These are phyloP conservation scores for Aphidius gifuensis DNA, from an alignment of 1,140 invertebrate species.

Conservation along the genomic window DNA sequence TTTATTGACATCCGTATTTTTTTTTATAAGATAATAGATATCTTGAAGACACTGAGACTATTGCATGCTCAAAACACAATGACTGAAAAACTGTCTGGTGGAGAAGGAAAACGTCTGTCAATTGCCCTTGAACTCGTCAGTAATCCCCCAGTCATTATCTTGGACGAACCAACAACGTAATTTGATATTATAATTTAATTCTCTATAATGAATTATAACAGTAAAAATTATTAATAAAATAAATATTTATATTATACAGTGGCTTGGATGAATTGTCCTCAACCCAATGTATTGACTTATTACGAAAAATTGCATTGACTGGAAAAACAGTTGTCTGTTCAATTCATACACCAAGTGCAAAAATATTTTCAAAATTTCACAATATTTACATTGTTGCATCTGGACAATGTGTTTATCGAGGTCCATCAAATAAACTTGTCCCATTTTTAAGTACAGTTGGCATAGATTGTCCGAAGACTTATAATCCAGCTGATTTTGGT, in stretches of 20 bases:
- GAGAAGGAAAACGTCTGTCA: conserved; percentile 92
- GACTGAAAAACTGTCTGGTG: conserved; percentile 87
- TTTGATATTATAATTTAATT: conserved; percentile 25
- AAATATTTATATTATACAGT: conserved; percentile 52
- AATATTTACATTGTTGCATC: conserved; percentile 90
- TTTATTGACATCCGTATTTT: not conserved
- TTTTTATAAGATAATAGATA: conserved; percentile 77
- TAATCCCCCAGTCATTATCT: conserved; percentile 96
- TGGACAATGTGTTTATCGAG: conserved; percentile 92
- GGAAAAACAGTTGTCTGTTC: conserved; percentile 95
- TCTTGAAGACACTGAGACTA: conserved; percentile 84
- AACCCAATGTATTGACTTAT: conserved; percentile 85
- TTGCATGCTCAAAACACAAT: conserved; percentile 83
- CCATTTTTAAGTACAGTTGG: conserved; percentile 80
- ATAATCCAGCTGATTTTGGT: conserved; percentile 92
- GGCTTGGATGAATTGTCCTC: conserved; percentile 92
- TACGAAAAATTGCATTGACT: conserved; percentile 84
- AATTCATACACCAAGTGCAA: conserved; percentile 94
- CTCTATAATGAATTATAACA: not conserved
- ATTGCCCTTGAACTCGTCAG: conserved; percentile 93
- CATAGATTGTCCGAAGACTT: conserved; percentile 90
- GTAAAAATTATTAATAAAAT: not conserved
- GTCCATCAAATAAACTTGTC: conserved; percentile 78
- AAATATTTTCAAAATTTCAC: conserved; percentile 96
- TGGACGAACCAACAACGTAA: conserved; percentile 91